Evolutionary conservation across 2,113 vertebrate species (phyloP).

Genomic region (Chamaetylas fuelleborni): DNA sequence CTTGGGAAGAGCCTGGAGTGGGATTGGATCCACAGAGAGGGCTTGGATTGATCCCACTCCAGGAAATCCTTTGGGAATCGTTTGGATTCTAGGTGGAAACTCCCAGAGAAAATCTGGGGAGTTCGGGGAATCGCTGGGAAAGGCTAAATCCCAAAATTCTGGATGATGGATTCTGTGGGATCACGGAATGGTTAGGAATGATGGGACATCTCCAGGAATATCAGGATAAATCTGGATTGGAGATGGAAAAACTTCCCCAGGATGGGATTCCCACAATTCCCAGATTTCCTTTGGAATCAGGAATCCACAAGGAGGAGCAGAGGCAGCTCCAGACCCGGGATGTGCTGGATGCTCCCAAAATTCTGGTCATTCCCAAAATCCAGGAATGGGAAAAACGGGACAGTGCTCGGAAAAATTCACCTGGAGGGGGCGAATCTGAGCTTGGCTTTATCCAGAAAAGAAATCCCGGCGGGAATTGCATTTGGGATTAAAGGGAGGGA

Average conservation of each 20-base stretch:
- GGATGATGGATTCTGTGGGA: not conserved
- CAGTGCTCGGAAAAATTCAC: not conserved
- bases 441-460: not conserved
- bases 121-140: not conserved
- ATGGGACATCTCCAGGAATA: not conserved
- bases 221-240: accelerated
- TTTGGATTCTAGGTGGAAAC: not conserved
- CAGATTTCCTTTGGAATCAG: not conserved
- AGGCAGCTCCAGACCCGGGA: accelerated
- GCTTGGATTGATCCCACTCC: not conserved
- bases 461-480: not conserved
- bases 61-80: not conserved
- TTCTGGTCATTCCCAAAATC: not conserved
- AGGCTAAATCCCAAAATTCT: not conserved
- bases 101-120: not conserved
- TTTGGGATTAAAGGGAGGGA: not conserved
- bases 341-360: not conserved
- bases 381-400: accelerated
- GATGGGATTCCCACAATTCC: not conserved
- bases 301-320: not conserved
- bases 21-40: not conserved
- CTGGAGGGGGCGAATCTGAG: not conserved
- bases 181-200: accelerated
- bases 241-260: accelerated
- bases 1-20: not conserved